Percentiles rank a stretch among this genome's conserved stretches.
Evolutionary conservation across 2,888 invertebrate genomes (phyloP).

Genomic region (Hypolimnas misippus): DNA sequence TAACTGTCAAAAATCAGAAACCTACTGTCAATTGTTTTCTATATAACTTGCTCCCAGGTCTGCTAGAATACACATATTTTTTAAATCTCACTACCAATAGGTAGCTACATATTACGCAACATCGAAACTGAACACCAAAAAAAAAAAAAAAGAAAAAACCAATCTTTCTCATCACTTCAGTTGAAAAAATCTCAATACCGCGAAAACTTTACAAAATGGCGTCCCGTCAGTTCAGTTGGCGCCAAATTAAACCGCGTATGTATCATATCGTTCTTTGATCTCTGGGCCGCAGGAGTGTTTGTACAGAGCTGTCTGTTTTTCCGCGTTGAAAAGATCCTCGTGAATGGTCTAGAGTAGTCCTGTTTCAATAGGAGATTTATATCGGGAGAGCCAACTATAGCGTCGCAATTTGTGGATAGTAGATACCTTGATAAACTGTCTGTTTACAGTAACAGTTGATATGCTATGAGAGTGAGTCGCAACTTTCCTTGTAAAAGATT

Average conservation of each 20-base stretch:
- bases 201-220: conserved; percentile 75
- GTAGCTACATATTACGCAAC: too few relatives aligned
- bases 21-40: too few relatives aligned
- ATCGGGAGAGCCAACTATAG: conserved; percentile 73
- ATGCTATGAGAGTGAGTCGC: not conserved
- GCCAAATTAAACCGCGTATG: conserved; percentile 78
- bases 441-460: conserved; percentile 14
- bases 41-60: too few relatives aligned
- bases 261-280: conserved; percentile 82
- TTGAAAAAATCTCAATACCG: conserved; percentile 49
- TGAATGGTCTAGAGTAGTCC: conserved; percentile 62
- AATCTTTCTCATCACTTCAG: conserved; percentile 19
- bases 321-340: conserved; percentile 67
- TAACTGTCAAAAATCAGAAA: too few relatives aligned
- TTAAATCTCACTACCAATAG: too few relatives aligned
- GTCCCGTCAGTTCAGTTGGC: conserved; percentile 68
- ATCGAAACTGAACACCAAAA: not conserved
- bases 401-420: conserved; percentile 80
- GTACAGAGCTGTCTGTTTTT: conserved; percentile 70
- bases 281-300: conserved; percentile 73
- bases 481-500: not conserved
- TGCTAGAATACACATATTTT: too few relatives aligned
- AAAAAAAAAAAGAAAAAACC: conserved; percentile 12
- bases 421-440: conserved; percentile 68
- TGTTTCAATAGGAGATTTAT: conserved; percentile 72